Evolutionary conservation across 2,113 vertebrate genomes (phyloP).

Genomic region (Tonatia bakeri): DNA sequence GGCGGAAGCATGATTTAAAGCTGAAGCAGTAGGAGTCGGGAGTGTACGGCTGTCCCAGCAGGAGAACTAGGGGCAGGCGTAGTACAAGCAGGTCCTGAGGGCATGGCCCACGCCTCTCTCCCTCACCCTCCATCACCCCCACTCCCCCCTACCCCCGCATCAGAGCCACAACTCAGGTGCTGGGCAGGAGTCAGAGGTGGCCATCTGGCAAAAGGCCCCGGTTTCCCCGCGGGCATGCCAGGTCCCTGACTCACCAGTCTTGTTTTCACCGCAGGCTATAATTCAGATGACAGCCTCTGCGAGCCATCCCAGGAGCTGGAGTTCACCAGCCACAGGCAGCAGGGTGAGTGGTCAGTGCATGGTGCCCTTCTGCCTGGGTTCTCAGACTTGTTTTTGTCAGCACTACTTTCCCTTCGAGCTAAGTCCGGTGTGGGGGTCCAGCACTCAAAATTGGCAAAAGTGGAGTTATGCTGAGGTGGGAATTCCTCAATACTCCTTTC

Average conservation of each 20-base stretch:
- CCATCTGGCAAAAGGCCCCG: fast-evolving
- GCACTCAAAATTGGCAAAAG: background rate
- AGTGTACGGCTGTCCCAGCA: background rate
- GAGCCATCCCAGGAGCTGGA: slow-evolving; percentile 55
- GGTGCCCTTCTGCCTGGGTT: fast-evolving
- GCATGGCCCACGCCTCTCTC: fast-evolving
- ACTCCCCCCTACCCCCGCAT: background rate
- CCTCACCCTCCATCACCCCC: background rate
- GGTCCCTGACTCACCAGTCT: background rate
- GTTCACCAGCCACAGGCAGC: slow-evolving; percentile 11
- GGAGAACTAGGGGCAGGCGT: background rate
- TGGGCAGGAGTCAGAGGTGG: background rate
- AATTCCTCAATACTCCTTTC: background rate
- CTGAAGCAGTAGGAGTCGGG: fast-evolving
- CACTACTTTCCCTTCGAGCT: fast-evolving
- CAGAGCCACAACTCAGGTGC: fast-evolving
- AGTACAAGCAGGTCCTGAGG: background rate
- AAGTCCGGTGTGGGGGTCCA: background rate
- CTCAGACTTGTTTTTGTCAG: background rate
- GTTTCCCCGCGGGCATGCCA: background rate
- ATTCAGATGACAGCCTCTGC: slow-evolving; percentile 53
- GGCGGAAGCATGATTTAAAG: background rate
- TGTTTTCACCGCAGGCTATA: background rate
- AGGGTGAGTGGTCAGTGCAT: background rate
- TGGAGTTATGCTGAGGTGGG: background rate